Percentiles rank a stretch among this genome's conserved stretches.
Conservation (phyloP, 2,888 invertebrate species). For the Drosophila dives region DNA sequence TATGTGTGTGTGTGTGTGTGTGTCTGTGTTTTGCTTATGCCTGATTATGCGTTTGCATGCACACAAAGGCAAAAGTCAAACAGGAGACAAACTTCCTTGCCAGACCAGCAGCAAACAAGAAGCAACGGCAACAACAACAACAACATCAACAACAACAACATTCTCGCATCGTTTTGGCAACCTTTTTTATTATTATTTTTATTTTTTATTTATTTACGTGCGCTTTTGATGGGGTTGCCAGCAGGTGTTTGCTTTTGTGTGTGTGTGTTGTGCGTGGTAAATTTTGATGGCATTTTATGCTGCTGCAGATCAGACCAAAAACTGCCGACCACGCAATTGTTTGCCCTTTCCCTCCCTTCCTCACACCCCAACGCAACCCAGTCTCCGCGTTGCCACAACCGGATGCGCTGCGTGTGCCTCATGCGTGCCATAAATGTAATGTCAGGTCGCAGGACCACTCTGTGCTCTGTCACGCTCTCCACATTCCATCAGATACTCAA, state of each 20-base stretch:
- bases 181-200: constrained; percentile 67
- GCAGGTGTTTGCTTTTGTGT: constrained; percentile 64
- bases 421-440: constrained; percentile 56
- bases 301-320: constrained; percentile 68
- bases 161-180: constrained; percentile 47
- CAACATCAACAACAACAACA: constrained; percentile 18
- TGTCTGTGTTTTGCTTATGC: constrained; percentile 62
- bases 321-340: constrained; percentile 58
- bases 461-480: constrained; percentile 5
- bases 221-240: constrained; percentile 71
- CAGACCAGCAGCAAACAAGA: constrained; percentile 43
- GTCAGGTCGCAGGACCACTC: constrained; percentile 14
- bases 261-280: constrained; percentile 39
- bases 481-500: constrained; percentile 3
- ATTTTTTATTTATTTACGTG: constrained; percentile 76
- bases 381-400: background rate
- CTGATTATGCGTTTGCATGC: constrained; percentile 80
- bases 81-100: constrained; percentile 70
- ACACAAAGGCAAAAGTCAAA: constrained; percentile 79
- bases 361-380: background rate
- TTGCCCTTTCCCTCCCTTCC: constrained; percentile 10
- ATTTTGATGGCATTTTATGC: constrained; percentile 75
- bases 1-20: constrained; percentile 20
- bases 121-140: constrained; percentile 13
- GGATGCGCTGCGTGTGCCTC: constrained; percentile 16